A percentile compares a stretch with the other conserved stretches of the same genome.
phyloP scores from a whole-genome alignment of 1,140 invertebrate genomes.

The Tetramorium parvispinum region DNA sequence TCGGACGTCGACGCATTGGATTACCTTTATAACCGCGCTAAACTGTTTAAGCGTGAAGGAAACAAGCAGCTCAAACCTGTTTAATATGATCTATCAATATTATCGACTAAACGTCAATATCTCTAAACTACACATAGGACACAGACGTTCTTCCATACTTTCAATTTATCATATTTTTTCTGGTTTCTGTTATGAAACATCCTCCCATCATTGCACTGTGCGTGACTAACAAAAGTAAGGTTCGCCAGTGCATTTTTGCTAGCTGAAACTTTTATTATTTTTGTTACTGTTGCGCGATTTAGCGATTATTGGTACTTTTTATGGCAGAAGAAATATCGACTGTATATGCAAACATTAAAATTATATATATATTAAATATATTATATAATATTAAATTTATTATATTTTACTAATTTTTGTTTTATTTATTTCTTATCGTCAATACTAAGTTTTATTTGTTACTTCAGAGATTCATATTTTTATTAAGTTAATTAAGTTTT shows the following conservation, averaged over 20 bases:
- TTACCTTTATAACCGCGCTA: slow-evolving; percentile 33
- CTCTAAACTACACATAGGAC: background rate
- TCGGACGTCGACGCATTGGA: background rate
- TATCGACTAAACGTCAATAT: slow-evolving; percentile 42
- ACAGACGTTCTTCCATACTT: background rate
- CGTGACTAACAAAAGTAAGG: background rate
- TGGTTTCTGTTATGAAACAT: background rate
- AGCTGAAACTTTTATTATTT: background rate
- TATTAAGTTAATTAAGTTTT: background rate
- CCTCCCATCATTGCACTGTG: background rate
- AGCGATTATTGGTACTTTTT: background rate
- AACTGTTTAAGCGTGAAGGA: slow-evolving; percentile 37
- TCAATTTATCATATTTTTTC: slow-evolving; percentile 8
- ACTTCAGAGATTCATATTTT: background rate
- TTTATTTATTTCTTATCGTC: background rate
- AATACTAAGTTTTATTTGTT: background rate
- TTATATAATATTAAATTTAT: background rate
- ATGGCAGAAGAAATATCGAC: background rate
- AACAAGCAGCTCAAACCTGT: slow-evolving; percentile 31
- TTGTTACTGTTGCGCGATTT: background rate
- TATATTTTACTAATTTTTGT: background rate
- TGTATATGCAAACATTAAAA: background rate
- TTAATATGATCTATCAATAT: slow-evolving; percentile 52
- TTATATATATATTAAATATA: background rate
- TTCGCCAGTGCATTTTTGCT: background rate